Percentiles rank a stretch among this genome's conserved stretches.
These are phyloP conservation scores for Willisornis vidua DNA, from an alignment of 2,113 vertebrate species.

Conservation along the genomic window DNA sequence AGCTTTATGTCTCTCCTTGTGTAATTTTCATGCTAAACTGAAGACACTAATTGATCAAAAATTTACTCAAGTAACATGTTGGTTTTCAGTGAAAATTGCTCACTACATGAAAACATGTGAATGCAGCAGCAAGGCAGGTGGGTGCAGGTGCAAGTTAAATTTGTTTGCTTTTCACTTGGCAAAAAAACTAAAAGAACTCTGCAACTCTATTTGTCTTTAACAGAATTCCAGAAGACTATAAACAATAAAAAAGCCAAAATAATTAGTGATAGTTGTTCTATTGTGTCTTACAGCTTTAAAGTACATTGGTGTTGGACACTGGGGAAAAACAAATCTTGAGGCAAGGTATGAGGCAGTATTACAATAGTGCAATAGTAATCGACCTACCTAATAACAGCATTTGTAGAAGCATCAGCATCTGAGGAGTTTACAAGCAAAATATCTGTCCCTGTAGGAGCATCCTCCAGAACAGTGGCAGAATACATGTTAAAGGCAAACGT, in stretches of 20 bases:
- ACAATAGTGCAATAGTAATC: background rate
- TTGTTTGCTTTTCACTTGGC: background rate
- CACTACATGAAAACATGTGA: background rate
- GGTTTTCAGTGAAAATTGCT: background rate
- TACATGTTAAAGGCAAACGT: constrained; percentile 83
- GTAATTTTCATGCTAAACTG: background rate
- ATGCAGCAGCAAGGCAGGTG: background rate
- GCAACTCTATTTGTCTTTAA: background rate
- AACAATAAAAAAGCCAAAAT: background rate
- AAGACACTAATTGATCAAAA: background rate
- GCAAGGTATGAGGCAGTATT: background rate
- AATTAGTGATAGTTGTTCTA: background rate
- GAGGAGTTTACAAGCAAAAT: constrained; percentile 91
- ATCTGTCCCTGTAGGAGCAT: constrained; percentile 90
- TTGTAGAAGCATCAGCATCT: constrained; percentile 86
- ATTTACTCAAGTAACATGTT: background rate
- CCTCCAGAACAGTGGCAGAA: constrained; percentile 86
- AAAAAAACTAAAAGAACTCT: background rate
- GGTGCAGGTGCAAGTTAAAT: background rate
- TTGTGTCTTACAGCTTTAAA: background rate
- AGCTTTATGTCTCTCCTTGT: background rate
- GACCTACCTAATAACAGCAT: constrained; percentile 91
- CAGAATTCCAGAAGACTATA: background rate
- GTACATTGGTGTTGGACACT: background rate
- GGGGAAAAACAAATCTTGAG: background rate